Evolutionary conservation across 1,140 invertebrate species (phyloP).

Genomic region (Eciton burchellii): DNA sequence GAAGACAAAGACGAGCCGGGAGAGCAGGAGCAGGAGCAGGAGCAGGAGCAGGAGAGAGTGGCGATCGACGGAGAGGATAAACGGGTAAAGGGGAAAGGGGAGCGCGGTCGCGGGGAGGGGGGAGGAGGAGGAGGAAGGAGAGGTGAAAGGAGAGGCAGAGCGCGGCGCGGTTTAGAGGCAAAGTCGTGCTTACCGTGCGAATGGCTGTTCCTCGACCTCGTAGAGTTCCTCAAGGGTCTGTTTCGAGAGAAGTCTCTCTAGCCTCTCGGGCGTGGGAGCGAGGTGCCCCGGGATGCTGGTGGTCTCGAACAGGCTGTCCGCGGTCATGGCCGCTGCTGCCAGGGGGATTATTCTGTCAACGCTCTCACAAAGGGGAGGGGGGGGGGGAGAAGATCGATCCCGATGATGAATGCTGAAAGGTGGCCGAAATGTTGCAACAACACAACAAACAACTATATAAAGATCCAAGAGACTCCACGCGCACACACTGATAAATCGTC

Average conservation of each 20-base stretch:
- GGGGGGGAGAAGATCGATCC: no score
- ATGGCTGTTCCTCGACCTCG: conserved; percentile 86
- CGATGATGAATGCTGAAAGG: background rate
- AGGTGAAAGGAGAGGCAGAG: background rate
- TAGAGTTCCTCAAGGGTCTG: conserved; percentile 85
- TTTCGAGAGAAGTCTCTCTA: conserved; percentile 85
- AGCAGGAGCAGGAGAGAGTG: no score
- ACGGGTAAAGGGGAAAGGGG: background rate
- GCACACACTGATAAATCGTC: conserved; percentile 38
- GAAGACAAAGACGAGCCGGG: conserved; percentile 47
- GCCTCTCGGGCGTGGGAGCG: conserved; percentile 84
- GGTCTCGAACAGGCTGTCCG: conserved; percentile 83
- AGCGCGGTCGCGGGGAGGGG: background rate
- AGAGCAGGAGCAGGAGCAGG: no score
- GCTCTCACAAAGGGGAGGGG: conserved; percentile 33
- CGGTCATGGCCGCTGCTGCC: conserved; percentile 78
- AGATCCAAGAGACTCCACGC: background rate
- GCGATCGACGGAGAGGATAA: background rate
- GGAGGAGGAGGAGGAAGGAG: background rate
- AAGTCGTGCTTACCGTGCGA: conserved; percentile 83
- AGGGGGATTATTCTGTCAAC: conserved; percentile 15
- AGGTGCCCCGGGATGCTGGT: conserved; percentile 85
- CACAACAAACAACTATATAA: conserved; percentile 4
- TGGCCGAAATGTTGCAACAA: conserved; percentile 29
- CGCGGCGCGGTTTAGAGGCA: conserved; percentile 15